Evolutionary conservation across 2,113 vertebrate species (phyloP).

Genomic region (Suricata suricatta): DNA sequence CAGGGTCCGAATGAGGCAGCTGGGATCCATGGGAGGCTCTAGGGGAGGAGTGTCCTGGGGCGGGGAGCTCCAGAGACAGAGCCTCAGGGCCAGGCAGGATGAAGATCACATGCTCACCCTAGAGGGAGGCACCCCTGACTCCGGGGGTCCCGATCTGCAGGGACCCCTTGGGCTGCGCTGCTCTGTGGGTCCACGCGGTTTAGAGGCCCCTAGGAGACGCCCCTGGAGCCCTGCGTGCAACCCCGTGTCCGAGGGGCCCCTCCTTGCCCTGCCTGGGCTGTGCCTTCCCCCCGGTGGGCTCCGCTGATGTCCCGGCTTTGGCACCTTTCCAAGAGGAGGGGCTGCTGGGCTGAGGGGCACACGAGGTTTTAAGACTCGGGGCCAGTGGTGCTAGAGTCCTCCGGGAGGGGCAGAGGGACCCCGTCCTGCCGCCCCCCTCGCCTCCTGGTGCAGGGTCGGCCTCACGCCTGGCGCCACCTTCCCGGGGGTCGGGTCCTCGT

Average conservation of each 20-base stretch:
- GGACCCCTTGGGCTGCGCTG: neutral
- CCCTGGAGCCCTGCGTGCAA: neutral
- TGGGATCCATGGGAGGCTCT: rapidly evolving
- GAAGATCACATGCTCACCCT: neutral
- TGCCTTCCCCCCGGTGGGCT: neutral
- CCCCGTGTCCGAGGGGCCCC: too few relatives aligned
- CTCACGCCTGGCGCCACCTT: neutral
- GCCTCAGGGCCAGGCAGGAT: neutral
- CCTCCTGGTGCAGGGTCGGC: neutral
- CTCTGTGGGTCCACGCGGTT: neutral
- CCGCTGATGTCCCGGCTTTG: neutral
- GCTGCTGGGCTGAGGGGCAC: neutral
- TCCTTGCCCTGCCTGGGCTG: neutral
- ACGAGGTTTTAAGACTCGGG: neutral
- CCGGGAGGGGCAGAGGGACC: neutral
- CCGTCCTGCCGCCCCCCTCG: rapidly evolving
- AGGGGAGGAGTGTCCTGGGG: neutral
- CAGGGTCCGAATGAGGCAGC: neutral
- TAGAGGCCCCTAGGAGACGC: neutral
- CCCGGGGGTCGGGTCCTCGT: neutral
- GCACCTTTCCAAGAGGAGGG: neutral
- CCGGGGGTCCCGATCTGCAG: neutral
- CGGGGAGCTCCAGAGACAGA: neutral
- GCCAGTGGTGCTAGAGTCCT: neutral
- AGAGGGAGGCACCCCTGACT: neutral